Evolutionary conservation across 2,888 invertebrate species (phyloP).

Genomic region (Apotomis betuletana): DNA sequence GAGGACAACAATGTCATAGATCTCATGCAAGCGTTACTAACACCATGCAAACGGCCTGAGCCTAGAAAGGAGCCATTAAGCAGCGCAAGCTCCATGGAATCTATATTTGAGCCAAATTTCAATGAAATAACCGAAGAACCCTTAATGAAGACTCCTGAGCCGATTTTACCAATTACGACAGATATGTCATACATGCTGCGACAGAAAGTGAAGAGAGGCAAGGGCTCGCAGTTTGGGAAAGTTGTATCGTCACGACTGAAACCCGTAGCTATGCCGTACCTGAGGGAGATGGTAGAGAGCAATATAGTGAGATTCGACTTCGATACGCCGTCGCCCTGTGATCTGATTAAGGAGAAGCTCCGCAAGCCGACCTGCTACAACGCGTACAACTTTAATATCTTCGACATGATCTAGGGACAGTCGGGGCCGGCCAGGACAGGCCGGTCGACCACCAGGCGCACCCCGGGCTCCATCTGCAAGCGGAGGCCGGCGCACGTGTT

Average conservation of each 20-base stretch:
- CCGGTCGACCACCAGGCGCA: background rate
- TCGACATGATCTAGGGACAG: constrained; percentile 32
- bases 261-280: constrained; percentile 66
- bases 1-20: constrained; percentile 65
- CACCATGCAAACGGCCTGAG: constrained; percentile 45
- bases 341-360: constrained; percentile 62
- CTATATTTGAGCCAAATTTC: constrained; percentile 57
- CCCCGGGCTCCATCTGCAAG: background rate
- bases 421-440: background rate
- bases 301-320: constrained; percentile 66
- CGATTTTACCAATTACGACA: constrained; percentile 57
- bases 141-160: constrained; percentile 47
- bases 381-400: constrained; percentile 31
- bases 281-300: constrained; percentile 52
- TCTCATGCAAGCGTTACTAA: constrained; percentile 63
- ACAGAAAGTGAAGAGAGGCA: constrained; percentile 56
- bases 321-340: constrained; percentile 68
- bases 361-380: constrained; percentile 50
- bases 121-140: constrained; percentile 49
- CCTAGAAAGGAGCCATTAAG: constrained; percentile 49
- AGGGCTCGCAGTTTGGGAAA: constrained; percentile 70
- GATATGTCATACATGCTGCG: constrained; percentile 68
- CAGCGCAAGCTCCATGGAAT: constrained; percentile 63
- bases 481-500: constrained; percentile 7
- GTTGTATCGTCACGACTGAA: constrained; percentile 61